Conservation (phyloP, 2,888 invertebrate genomes). For the Nemapogon koenigi region DNA sequence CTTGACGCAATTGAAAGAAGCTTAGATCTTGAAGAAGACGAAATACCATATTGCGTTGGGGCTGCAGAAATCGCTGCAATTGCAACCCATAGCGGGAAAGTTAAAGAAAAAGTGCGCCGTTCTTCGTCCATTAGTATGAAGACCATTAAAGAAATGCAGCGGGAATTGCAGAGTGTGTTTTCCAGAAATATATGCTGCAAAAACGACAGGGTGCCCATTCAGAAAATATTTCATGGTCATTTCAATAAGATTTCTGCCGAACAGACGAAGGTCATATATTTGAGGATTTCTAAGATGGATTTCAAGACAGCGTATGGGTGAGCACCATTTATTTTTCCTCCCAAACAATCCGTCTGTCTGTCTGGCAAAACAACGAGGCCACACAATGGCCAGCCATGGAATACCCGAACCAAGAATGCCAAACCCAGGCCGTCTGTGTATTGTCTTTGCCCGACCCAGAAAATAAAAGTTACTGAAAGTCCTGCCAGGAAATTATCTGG, state of each 20-base stretch:
- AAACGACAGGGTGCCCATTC: conserved; percentile 26
- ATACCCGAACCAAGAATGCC: no score
- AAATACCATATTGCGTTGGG: background rate
- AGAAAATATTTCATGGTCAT: conserved; percentile 34
- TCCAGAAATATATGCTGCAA: conserved; percentile 43
- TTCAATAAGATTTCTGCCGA: conserved; percentile 26
- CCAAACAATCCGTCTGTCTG: no score
- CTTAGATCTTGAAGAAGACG: background rate
- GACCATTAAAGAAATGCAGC: conserved; percentile 45
- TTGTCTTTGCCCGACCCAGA: no score
- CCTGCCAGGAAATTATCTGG: no score
- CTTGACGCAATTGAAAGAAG: background rate
- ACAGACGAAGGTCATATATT: conserved; percentile 30
- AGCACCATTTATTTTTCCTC: conserved; percentile 21
- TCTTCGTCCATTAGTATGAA: conserved; percentile 19
- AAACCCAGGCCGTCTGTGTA: no score
- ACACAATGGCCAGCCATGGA: no score
- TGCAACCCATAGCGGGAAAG: conserved; percentile 10
- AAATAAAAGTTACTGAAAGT: no score
- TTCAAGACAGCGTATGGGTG: conserved; percentile 37
- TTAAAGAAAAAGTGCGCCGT: conserved; percentile 17
- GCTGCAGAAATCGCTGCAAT: background rate
- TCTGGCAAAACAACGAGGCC: no score
- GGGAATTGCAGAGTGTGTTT: conserved; percentile 32
- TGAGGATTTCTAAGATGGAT: conserved; percentile 35